Conservation (phyloP, 2,797 vertebrate genomes). For the Gambusia yucatana region DNA sequence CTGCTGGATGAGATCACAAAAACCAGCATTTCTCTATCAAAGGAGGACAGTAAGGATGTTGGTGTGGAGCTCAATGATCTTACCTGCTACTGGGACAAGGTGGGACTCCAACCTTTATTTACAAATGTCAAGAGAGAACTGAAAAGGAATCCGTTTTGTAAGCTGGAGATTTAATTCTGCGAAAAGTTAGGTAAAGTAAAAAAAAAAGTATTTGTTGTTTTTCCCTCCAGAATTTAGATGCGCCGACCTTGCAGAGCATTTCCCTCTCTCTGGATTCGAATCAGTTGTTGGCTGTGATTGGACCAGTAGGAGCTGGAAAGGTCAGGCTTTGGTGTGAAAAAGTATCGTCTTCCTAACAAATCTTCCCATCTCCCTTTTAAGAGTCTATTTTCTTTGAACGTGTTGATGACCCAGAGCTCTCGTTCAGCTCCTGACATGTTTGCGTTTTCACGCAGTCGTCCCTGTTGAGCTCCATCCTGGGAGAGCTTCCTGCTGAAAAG, state of each 20-base stretch:
- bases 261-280: slow-evolving; percentile 83
- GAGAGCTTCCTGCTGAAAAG: slow-evolving; percentile 85
- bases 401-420: neutral
- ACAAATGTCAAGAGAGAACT: neutral
- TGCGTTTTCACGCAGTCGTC: slow-evolving; percentile 84
- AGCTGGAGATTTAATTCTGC: neutral
- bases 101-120: slow-evolving; percentile 48
- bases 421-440: neutral
- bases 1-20: slow-evolving; percentile 86
- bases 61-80: slow-evolving; percentile 75
- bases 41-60: slow-evolving; percentile 65
- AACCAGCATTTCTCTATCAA: slow-evolving; percentile 19
- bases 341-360: neutral
- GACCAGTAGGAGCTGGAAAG: slow-evolving; percentile 93
- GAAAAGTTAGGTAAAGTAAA: no score
- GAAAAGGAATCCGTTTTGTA: neutral
- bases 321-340: slow-evolving; percentile 28
- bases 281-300: slow-evolving; percentile 90
- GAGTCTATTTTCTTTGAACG: neutral
- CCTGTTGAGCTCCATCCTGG: slow-evolving; percentile 88
- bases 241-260: slow-evolving; percentile 86
- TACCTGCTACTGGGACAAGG: slow-evolving; percentile 88
- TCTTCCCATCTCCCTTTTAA: fast-evolving
- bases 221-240: slow-evolving; percentile 78
- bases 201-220: neutral